phyloP scores from a whole-genome alignment of 1,140 invertebrate genomes.

The Gyrodactylus salaris region DNA sequence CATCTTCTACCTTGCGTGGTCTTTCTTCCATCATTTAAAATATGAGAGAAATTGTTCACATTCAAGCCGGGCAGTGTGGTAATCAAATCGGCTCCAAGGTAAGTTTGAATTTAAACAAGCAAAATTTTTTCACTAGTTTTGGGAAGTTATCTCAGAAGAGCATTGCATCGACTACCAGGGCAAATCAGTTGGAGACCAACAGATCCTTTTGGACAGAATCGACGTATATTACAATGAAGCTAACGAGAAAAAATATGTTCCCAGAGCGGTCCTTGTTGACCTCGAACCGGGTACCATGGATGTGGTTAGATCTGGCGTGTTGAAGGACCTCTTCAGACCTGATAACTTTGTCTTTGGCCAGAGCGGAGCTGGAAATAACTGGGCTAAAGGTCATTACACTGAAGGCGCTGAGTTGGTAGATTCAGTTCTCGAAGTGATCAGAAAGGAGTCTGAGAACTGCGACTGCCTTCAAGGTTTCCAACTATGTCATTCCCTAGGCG shows the following conservation, averaged over 20 bases:
- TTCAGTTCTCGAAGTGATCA: constrained; percentile 38
- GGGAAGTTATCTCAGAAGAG: constrained; percentile 43
- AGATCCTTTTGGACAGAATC: constrained; percentile 49
- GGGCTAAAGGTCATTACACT: constrained; percentile 69
- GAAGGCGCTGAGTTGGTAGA: constrained; percentile 61
- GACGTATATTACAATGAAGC: constrained; percentile 71
- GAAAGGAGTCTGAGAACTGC: constrained; percentile 40
- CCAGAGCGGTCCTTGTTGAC: constrained; percentile 48
- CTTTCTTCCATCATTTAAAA: constrained; percentile 16
- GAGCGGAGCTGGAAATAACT: constrained; percentile 46
- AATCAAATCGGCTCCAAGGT: constrained; percentile 76
- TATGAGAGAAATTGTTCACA: constrained; percentile 70
- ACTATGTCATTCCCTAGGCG: constrained; percentile 23
- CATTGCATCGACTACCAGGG: constrained; percentile 19
- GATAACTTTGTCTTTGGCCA: constrained; percentile 47
- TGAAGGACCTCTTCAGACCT: constrained; percentile 48
- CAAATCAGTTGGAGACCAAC: constrained; percentile 27
- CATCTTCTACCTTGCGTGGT: too few species aligned
- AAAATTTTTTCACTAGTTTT: constrained; percentile 25
- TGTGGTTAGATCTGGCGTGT: constrained; percentile 45
- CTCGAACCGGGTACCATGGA: constrained; percentile 66
- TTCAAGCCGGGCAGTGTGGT: constrained; percentile 63
- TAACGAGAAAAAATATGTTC: constrained; percentile 30
- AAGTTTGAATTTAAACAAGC: constrained; percentile 8
- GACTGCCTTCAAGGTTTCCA: constrained; percentile 24